phyloP scores from a whole-genome alignment of 2,797 vertebrate species.

The Knipowitschia caucasica region DNA sequence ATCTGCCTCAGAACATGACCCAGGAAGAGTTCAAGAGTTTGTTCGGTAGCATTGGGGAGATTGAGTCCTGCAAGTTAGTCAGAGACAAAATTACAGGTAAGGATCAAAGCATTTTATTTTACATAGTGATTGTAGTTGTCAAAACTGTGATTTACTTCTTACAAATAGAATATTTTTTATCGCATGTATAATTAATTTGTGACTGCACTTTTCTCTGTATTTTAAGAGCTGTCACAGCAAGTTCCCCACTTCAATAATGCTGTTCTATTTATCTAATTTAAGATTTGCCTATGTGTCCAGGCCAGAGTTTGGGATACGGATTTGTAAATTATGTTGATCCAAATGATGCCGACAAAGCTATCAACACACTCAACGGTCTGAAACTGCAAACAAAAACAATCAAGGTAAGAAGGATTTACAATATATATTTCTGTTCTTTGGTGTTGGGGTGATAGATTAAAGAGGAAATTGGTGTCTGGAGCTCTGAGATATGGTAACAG shows the following conservation, averaged over 20 bases:
- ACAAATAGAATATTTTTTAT: too few relatives aligned
- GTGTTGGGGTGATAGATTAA: slow-evolving; percentile 32
- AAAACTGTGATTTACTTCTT: background rate
- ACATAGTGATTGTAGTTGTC: background rate
- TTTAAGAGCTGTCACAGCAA: background rate
- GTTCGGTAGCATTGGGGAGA: slow-evolving; percentile 95
- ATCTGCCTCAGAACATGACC: slow-evolving; percentile 98
- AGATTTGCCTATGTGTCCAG: slow-evolving; percentile 64
- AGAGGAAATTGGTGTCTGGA: slow-evolving; percentile 51
- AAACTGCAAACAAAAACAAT: slow-evolving; percentile 98
- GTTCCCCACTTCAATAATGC: background rate
- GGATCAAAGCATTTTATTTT: background rate
- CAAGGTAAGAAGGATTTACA: slow-evolving; percentile 80
- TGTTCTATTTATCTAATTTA: slow-evolving; percentile 3
- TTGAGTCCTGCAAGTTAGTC: slow-evolving; percentile 95
- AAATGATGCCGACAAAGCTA: slow-evolving; percentile 95
- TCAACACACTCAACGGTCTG: slow-evolving; percentile 96
- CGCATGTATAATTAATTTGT: background rate
- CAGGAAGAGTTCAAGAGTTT: slow-evolving; percentile 97
- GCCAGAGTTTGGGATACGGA: slow-evolving; percentile 94
- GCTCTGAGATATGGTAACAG: slow-evolving; percentile 46
- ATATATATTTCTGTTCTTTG: slow-evolving; percentile 22
- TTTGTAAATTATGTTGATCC: slow-evolving; percentile 98
- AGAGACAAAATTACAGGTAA: slow-evolving; percentile 96
- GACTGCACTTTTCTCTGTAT: background rate